Evolutionary conservation across 2,888 invertebrate genomes (phyloP).

Genomic region (Apodemia zela): DNA sequence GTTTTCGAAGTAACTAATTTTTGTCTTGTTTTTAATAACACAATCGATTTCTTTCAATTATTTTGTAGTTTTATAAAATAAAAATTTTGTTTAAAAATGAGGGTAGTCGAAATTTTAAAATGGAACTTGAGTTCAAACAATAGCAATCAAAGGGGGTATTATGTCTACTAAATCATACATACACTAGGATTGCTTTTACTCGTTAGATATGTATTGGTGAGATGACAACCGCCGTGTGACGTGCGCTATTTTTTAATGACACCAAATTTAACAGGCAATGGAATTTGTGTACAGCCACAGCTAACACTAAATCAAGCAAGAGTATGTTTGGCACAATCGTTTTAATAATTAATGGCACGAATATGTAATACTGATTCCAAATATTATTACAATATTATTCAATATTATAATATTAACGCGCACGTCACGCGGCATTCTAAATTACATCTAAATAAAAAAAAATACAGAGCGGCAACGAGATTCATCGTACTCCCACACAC

Average conservation of each 20-base stretch:
- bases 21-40: too few species aligned
- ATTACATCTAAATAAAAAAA: constrained; percentile 20
- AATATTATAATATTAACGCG: constrained; percentile 15
- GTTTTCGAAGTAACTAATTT: too few species aligned
- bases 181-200: constrained; percentile 69
- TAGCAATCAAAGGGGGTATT: constrained; percentile 36
- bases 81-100: neutral
- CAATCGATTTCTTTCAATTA: too few species aligned
- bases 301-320: constrained; percentile 16
- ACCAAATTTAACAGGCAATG: constrained; percentile 19
- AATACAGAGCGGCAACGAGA: constrained; percentile 43
- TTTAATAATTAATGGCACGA: constrained; percentile 44
- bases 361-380: constrained; percentile 44
- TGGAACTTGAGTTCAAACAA: constrained; percentile 24
- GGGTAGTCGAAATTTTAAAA: neutral
- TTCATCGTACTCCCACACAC: constrained; percentile 37
- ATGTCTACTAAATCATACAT: constrained; percentile 56
- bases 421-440: constrained; percentile 34
- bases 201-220: constrained; percentile 71
- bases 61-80: too few species aligned
- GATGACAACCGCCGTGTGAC: constrained; percentile 53
- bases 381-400: constrained; percentile 12
- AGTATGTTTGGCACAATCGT: constrained; percentile 46
- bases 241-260: constrained; percentile 27
- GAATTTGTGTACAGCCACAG: constrained; percentile 18